phyloP scores from a whole-genome alignment of 2,113 vertebrate genomes.

The Poecilia latipinna region DNA sequence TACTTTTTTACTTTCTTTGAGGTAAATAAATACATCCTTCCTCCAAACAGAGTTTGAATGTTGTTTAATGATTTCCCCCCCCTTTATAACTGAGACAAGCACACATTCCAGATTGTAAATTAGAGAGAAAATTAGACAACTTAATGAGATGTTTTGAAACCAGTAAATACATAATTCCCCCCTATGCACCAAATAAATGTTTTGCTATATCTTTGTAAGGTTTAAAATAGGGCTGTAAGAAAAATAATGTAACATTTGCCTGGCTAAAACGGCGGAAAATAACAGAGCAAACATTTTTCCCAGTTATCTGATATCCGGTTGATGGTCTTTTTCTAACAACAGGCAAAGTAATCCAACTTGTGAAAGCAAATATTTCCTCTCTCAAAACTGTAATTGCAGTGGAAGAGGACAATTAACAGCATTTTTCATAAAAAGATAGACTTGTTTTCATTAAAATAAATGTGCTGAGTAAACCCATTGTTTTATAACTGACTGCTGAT shows the following conservation, averaged over 20 bases:
- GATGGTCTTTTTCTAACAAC: background rate
- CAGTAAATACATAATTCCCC: background rate
- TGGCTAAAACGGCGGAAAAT: constrained; percentile 7
- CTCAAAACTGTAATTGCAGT: constrained; percentile 43
- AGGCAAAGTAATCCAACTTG: constrained; percentile 16
- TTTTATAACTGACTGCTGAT: constrained; percentile 63
- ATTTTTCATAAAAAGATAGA: constrained; percentile 63
- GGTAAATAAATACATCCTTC: background rate
- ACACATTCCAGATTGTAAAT: background rate
- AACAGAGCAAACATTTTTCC: constrained; percentile 10
- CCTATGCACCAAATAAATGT: background rate
- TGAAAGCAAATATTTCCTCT: constrained; percentile 26
- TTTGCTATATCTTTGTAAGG: constrained; percentile 3
- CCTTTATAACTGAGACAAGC: background rate
- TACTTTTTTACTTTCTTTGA: background rate
- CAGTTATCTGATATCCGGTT: constrained; percentile 38
- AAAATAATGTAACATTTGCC: constrained; percentile 6
- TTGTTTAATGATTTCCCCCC: background rate
- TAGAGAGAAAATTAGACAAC: background rate
- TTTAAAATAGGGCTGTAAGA: background rate
- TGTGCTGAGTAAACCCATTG: constrained; percentile 51
- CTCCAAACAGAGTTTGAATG: background rate
- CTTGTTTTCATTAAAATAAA: constrained; percentile 59
- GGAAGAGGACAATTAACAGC: constrained; percentile 52
- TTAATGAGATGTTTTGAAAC: background rate